These are phyloP conservation scores for Adrianichthys oophorus DNA, from an alignment of 2,797 vertebrate genomes.

Conservation along the genomic window DNA sequence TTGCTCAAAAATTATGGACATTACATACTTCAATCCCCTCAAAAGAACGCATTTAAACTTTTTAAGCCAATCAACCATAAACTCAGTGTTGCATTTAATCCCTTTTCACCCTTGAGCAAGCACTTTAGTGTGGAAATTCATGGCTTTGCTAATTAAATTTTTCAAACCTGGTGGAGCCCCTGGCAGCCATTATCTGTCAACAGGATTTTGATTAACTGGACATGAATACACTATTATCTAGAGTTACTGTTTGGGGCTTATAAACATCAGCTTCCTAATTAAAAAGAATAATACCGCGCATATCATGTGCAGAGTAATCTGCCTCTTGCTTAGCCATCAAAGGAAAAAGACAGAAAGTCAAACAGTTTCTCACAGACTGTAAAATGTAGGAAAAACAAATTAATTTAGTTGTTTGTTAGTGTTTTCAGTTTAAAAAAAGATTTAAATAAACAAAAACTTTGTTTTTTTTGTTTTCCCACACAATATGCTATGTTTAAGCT, in stretches of 20 bases:
- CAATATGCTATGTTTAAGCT: no score
- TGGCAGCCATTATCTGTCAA: conserved; percentile 78
- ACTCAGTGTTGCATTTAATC: conserved; percentile 41
- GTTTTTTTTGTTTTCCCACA: no score
- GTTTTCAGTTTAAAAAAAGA: neutral
- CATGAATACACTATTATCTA: conserved; percentile 79
- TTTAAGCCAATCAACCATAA: conserved; percentile 46
- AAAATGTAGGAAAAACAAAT: conserved; percentile 25
- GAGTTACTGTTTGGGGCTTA: conserved; percentile 70
- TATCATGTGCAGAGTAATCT: conserved; percentile 63
- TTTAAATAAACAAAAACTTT: no score
- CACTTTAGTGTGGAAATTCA: conserved; percentile 72
- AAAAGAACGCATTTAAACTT: conserved; percentile 41
- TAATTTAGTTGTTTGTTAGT: conserved; percentile 19
- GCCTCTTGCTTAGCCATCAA: conserved; percentile 46
- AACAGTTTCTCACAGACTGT: conserved; percentile 27
- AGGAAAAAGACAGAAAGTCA: conserved; percentile 31
- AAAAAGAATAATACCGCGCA: conserved; percentile 74
- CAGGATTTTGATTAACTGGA: conserved; percentile 82
- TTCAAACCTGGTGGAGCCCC: conserved; percentile 77
- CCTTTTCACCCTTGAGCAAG: conserved; percentile 62
- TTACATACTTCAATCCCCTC: conserved; percentile 9
- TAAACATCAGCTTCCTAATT: conserved; percentile 74
- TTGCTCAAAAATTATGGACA: conserved; percentile 21
- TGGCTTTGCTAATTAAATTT: conserved; percentile 81